phyloP scores from a whole-genome alignment of 2,888 invertebrate species.

The Adela reaumurella region DNA sequence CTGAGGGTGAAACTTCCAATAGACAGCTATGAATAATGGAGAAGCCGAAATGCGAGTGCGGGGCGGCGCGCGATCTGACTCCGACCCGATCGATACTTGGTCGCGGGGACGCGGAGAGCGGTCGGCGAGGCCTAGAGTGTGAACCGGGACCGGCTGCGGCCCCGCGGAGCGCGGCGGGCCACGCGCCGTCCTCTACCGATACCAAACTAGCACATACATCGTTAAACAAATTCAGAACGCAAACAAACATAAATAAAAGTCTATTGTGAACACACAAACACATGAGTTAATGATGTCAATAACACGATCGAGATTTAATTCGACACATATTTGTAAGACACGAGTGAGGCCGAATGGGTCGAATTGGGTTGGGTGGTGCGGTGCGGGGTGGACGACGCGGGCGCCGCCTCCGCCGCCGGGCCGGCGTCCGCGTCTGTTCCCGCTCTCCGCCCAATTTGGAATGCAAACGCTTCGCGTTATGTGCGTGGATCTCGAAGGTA shows the following conservation, averaged over 20 bases:
- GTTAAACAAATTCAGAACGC: background rate
- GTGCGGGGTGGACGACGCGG: conserved; percentile 1
- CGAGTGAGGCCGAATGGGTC: background rate
- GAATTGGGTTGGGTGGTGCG: background rate
- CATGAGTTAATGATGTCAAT: conserved; percentile 51
- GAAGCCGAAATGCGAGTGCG: conserved; percentile 13
- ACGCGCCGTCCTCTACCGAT: background rate
- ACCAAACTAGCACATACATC: background rate
- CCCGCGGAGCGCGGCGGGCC: no score
- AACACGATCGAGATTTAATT: conserved; percentile 54
- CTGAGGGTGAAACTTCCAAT: conserved; percentile 15
- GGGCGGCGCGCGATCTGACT: conserved; percentile 12
- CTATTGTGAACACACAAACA: conserved; percentile 52
- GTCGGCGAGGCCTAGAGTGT: no score
- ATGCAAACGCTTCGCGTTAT: background rate
- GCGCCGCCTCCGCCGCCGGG: background rate
- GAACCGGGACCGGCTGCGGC: no score
- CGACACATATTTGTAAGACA: conserved; percentile 37
- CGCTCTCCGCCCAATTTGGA: background rate
- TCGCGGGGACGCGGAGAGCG: no score
- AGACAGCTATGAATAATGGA: conserved; percentile 19
- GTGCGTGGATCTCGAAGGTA: conserved; percentile 8
- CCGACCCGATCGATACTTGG: no score
- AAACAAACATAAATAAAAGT: conserved; percentile 29
- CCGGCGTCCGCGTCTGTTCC: background rate